These are phyloP conservation scores for Rhopalosiphum nymphaeae DNA, from an alignment of 2,888 invertebrate species.

Conservation along the genomic window DNA sequence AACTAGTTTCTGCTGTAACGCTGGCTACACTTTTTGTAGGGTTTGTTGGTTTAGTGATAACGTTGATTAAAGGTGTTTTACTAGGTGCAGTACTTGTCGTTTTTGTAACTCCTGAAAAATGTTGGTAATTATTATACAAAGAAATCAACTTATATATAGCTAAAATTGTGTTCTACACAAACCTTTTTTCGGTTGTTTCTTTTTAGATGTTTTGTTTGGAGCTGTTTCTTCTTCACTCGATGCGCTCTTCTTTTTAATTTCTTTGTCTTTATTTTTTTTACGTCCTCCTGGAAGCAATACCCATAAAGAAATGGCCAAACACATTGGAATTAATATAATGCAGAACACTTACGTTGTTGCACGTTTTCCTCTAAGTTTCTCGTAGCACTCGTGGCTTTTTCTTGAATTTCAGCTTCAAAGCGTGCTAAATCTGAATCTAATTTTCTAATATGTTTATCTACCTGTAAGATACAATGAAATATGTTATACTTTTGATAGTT, in stretches of 20 bases:
- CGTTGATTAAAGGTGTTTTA: constrained; percentile 58
- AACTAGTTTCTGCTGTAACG: constrained; percentile 90
- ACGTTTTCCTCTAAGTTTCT: constrained; percentile 77
- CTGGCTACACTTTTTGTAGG: constrained; percentile 75
- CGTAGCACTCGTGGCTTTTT: constrained; percentile 83
- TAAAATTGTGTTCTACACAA: constrained; percentile 46
- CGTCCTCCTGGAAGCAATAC: constrained; percentile 74
- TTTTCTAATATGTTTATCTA: constrained; percentile 96
- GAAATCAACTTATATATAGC: not conserved
- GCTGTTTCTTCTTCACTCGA: constrained; percentile 73
- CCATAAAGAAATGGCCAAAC: not conserved
- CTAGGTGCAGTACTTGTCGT: constrained; percentile 42
- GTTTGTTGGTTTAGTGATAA: constrained; percentile 55
- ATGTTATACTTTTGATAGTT: too few relatives aligned
- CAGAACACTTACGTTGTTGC: constrained; percentile 73
- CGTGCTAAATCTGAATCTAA: constrained; percentile 96
- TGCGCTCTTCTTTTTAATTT: constrained; percentile 76
- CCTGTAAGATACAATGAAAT: constrained; percentile 72
- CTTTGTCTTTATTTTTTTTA: constrained; percentile 79
- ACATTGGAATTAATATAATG: not conserved
- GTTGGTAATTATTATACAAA: not conserved
- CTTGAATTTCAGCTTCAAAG: constrained; percentile 97
- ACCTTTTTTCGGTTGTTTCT: constrained; percentile 75
- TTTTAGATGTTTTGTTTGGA: constrained; percentile 71
- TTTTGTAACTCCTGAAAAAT: constrained; percentile 33